phyloP scores from a whole-genome alignment of 2,113 vertebrate species.

The Melanotaenia duboulayi region DNA sequence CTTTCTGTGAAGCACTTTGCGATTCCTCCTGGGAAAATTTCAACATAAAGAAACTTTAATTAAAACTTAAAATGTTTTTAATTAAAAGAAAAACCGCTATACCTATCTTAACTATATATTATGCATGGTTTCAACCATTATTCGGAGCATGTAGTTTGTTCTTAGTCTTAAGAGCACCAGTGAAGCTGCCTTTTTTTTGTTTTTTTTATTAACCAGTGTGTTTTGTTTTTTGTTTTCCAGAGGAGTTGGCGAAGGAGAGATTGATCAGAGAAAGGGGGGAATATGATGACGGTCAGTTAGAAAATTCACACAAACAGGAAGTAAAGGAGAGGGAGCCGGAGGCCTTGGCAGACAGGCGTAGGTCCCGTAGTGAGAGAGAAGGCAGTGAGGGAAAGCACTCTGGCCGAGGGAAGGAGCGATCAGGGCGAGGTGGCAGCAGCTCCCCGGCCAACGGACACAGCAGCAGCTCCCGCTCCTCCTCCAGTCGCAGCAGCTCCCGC shows the following conservation, averaged over 20 bases:
- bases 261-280: conserved; percentile 90
- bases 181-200: neutral
- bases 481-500: conserved; percentile 87
- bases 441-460: conserved; percentile 88
- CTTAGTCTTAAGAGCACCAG: neutral
- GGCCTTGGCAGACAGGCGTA: conserved; percentile 89
- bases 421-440: conserved; percentile 80
- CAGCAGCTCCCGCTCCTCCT: conserved; percentile 89
- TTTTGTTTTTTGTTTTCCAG: conserved; percentile 78
- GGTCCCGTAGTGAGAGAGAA: conserved; percentile 86
- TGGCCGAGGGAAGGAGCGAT: conserved; percentile 86
- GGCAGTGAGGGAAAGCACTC: conserved; percentile 87
- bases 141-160: neutral
- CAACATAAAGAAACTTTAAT: no score
- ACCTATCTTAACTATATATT: no score
- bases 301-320: conserved; percentile 87
- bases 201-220: neutral
- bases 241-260: conserved; percentile 90
- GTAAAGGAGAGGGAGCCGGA: conserved; percentile 90
- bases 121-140: no score
- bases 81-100: no score
- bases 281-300: conserved; percentile 89
- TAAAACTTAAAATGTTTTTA: no score
- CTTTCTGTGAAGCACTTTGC: no score
- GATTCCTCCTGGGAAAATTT: no score